A percentile compares a stretch with the other conserved stretches of the same genome.
phyloP scores from a whole-genome alignment of 2,888 invertebrate species.

The Drosophila parthenogenetica region DNA sequence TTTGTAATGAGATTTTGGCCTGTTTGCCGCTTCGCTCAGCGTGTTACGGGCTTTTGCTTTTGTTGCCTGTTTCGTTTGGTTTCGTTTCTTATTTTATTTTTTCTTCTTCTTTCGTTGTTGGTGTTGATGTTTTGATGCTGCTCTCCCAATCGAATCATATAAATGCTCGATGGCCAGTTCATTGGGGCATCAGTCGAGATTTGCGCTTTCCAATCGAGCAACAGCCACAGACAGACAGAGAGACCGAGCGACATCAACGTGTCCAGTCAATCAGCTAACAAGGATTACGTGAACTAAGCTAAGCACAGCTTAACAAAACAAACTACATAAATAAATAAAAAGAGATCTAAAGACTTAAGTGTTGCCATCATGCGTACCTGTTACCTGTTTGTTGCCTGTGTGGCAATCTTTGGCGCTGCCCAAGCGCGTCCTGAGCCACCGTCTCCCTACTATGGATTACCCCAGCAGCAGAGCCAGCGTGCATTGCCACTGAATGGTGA shows the following conservation, averaged over 20 bases:
- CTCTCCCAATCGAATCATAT: conserved; percentile 71
- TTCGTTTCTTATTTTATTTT: not conserved
- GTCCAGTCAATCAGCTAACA: conserved; percentile 42
- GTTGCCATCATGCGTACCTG: conserved; percentile 79
- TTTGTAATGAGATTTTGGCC: conserved; percentile 77
- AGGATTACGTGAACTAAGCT: conserved; percentile 84
- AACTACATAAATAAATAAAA: conserved; percentile 2
- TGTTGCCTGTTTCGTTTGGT: conserved; percentile 38
- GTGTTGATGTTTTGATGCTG: conserved; percentile 9
- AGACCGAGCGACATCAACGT: conserved; percentile 16
- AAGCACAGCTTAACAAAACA: conserved; percentile 59
- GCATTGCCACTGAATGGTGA: conserved; percentile 85
- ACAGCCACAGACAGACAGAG: conserved; percentile 19
- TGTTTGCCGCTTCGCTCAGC: conserved; percentile 45
- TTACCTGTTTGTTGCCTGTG: conserved; percentile 76
- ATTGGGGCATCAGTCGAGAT: conserved; percentile 73
- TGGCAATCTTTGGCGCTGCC: conserved; percentile 75
- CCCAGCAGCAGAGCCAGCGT: conserved; percentile 83
- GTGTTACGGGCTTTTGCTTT: conserved; percentile 47
- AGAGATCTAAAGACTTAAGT: conserved; percentile 52
- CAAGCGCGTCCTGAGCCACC: conserved; percentile 83
- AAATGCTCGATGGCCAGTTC: conserved; percentile 64
- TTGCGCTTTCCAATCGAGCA: conserved; percentile 67
- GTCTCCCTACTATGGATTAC: conserved; percentile 83
- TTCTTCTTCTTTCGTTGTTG: not conserved